Conservation (phyloP, 2,113 vertebrate species). For the Laticauda colubrina region DNA sequence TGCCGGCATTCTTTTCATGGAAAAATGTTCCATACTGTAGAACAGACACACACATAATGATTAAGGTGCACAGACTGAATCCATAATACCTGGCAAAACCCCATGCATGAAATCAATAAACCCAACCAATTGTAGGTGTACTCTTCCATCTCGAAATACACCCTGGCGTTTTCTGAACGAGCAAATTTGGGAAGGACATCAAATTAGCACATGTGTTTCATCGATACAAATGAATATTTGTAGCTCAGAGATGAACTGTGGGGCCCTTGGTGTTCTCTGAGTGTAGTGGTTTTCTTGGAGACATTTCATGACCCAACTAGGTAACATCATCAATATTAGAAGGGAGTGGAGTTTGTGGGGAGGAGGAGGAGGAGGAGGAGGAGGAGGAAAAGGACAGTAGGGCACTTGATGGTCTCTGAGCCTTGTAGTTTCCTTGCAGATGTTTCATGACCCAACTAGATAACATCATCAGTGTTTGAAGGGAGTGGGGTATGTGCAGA, state of each 20-base stretch:
- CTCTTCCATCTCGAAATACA: neutral
- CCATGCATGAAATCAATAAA: neutral
- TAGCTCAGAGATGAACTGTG: neutral
- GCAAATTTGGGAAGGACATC: neutral
- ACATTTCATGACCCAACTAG: neutral
- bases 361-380: neutral
- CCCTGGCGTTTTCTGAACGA: neutral
- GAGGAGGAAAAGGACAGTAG: too few relatives aligned
- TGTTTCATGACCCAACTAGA: too few relatives aligned
- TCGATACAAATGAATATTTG: neutral
- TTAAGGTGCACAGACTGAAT: neutral
- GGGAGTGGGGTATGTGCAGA: too few relatives aligned
- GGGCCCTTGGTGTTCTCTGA: neutral
- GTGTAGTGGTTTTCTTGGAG: neutral
- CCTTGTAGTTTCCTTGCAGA: neutral
- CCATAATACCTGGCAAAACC: neutral
- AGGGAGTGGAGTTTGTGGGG: neutral
- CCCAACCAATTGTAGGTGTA: neutral
- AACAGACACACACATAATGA: neutral
- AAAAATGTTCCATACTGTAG: neutral
- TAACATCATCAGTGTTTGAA: too few relatives aligned
- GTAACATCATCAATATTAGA: neutral
- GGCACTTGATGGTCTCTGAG: too few relatives aligned
- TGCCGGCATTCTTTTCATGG: neutral
- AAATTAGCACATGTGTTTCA: neutral